Evolutionary conservation across 2,797 vertebrate species (phyloP), one percentile per base, ranked within the genome.

Genomic region (Darevskia mixta): DNA sequence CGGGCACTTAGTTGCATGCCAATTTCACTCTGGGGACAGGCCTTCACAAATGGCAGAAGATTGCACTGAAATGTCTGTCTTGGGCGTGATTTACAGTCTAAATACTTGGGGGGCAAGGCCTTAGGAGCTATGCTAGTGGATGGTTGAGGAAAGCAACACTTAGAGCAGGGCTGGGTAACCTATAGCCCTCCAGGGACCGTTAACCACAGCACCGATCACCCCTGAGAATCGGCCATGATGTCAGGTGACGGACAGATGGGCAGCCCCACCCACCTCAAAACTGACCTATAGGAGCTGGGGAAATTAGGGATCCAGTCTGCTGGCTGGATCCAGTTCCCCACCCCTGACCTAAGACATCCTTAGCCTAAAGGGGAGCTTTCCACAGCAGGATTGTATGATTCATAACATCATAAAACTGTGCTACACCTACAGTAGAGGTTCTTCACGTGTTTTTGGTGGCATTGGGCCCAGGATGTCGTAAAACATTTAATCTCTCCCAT

Each of bases 401-500:
- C 81, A 45, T 8, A 69, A 27, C 41, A 82, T 8, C 67, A 69
- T 43, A 43, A 45, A 45, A 82, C 18, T 67, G 38, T 69, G 35
- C 76, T 43, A 43, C 64, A 90, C 45, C 88, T 41, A 55, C 76
- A 66, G 25, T 49, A 20, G n/a, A 55, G 41, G 64, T 35, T 49
- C 58, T 80, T 85, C 45, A 61, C 0, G 3, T 69, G 1, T 4
- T 83, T 27, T 45, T 85, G 2, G 45, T 61, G 72, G 66, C 67
- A 8, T 2, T 43, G 79, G 67, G 49, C 87, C 27, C 6, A 0
- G 9, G 75, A 79, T 90, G 69, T 87, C 88, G 90, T 71, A 49
- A 45, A 92, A 3, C 29, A 86, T 82, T 55, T 78, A 55, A 35
- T 93, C 85, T 93, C 89, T 80, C 69, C 7, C 72, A 91, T 38